Evolutionary conservation across 1,140 invertebrate genomes (phyloP), one percentile per base, ranked within the genome.

Genomic region (Liolophura sinensis): DNA sequence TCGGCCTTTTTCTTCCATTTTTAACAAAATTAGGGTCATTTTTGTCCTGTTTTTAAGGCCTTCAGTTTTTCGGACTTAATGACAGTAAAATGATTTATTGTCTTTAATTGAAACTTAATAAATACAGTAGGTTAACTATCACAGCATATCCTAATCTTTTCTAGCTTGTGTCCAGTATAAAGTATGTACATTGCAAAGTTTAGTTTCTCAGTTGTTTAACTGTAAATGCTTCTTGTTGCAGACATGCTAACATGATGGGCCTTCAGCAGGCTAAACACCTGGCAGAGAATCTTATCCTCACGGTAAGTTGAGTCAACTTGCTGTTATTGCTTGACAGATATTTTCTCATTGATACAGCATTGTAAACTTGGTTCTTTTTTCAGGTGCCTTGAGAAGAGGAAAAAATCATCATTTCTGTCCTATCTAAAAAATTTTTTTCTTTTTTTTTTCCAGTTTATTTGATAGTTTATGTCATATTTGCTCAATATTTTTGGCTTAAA

Each of bases 261-360:
- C 81, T 92, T 24, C 88, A 91, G 70, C 89, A 89, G 71, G 91
- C 91, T 25, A 89, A 91, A 81, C 89, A 91, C 62, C 79, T 93
- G 64, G 90, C 91, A 18, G 88, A 90, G 70, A 92, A 92, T 84
- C 85, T 93, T 47, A 91, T 93, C 64, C 91, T 92, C 85, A 93
- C 91, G 47, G 90, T 93, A 85, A 82, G 81, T 79, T 61, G 14
- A 7, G 31, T 18, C 1, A 63, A 40, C 22, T 57, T 62, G 22
- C 20, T 16, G 54, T 58, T n/a, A 6, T 51, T 51, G 51, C 24
- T 46, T 24, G 3, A 6, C 25, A 40, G 46, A n/a, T 47, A 61
- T 48, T 25, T 52, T 62, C 18, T 62, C 20, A 22, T 25, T 27
- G 4, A 57, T 57, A 57, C 22, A 22, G 22, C 5, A 57, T 25